A percentile compares a stretch with the other conserved stretches of the same genome.
Evolutionary conservation across 2,888 invertebrate species (phyloP).

Genomic region (Dolichopus griseipennis): DNA sequence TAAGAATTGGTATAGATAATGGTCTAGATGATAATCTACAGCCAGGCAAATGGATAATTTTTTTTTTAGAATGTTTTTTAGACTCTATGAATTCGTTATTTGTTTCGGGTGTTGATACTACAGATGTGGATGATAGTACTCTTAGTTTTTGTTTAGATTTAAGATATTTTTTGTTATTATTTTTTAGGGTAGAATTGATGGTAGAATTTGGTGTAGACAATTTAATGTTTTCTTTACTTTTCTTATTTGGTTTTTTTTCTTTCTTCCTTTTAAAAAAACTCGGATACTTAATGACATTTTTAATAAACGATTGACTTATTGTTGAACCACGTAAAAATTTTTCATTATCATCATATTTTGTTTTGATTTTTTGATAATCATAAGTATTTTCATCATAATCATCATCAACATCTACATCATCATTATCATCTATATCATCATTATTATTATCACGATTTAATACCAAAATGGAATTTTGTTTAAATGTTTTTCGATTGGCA

Average conservation of each 20-base stretch:
- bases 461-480: slow-evolving; percentile 18
- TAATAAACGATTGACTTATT: slow-evolving; percentile 41
- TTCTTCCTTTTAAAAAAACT: slow-evolving; percentile 28
- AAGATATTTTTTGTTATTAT: slow-evolving; percentile 15
- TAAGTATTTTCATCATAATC: slow-evolving; percentile 21
- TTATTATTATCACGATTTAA: slow-evolving; percentile 13
- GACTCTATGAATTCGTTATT: slow-evolving; percentile 22
- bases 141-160: slow-evolving; percentile 15
- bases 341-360: slow-evolving; percentile 25
- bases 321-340: slow-evolving; percentile 42
- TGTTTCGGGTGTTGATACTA: slow-evolving; percentile 26
- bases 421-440: slow-evolving; percentile 30
- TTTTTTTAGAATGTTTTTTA: slow-evolving; percentile 17
- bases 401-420: slow-evolving; percentile 10
- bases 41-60: slow-evolving; percentile 27
- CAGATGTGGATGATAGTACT: slow-evolving; percentile 23
- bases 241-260: slow-evolving; percentile 24
- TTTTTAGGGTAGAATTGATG: slow-evolving; percentile 20
- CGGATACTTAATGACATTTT: slow-evolving; percentile 30
- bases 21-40: neutral
- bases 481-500: slow-evolving; percentile 10
- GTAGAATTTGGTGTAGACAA: neutral
- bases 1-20: neutral
- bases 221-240: neutral
- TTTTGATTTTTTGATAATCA: slow-evolving; percentile 7